Evolutionary conservation across 2,888 invertebrate genomes (phyloP).

Genomic region (Scaptomyza flava): DNA sequence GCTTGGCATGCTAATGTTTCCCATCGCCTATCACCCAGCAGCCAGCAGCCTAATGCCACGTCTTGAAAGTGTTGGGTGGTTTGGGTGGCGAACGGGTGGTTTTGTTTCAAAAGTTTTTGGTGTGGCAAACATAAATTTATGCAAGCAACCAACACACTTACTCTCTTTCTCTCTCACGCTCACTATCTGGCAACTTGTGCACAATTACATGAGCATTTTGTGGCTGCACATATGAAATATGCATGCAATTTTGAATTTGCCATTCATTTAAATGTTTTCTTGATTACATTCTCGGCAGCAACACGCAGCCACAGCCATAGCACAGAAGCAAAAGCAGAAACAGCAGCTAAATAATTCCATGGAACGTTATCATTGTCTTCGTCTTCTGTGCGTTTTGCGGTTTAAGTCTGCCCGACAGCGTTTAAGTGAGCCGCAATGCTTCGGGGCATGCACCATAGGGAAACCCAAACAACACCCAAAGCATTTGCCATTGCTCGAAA

Average conservation of each 20-base stretch:
- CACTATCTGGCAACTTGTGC: constrained; percentile 47
- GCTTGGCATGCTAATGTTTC: constrained; percentile 54
- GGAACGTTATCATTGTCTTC: constrained; percentile 68
- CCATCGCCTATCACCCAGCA: constrained; percentile 1
- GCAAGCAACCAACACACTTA: constrained; percentile 45
- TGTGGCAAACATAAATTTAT: constrained; percentile 64
- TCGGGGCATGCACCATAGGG: constrained; percentile 47
- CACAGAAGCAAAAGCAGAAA: constrained; percentile 15
- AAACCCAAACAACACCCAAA: constrained; percentile 30
- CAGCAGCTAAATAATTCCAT: constrained; percentile 56
- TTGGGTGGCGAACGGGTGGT: not conserved
- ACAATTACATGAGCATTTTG: constrained; percentile 75
- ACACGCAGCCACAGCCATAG: constrained; percentile 22
- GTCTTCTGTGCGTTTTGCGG: constrained; percentile 53
- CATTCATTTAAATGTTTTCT: constrained; percentile 78
- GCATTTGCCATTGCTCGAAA: not conserved
- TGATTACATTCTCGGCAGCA: constrained; percentile 68
- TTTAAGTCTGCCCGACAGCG: constrained; percentile 50
- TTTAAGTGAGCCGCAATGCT: constrained; percentile 69
- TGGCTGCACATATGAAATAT: constrained; percentile 76
- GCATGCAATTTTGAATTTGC: constrained; percentile 77
- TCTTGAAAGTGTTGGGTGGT: constrained; percentile 9
- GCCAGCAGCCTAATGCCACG: constrained; percentile 27
- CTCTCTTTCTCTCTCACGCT: not conserved
- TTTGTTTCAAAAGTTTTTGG: constrained; percentile 45